Base-by-base conservation (phyloP, 2,888 invertebrate species). In the Andrena haemorrhoa region DNA sequence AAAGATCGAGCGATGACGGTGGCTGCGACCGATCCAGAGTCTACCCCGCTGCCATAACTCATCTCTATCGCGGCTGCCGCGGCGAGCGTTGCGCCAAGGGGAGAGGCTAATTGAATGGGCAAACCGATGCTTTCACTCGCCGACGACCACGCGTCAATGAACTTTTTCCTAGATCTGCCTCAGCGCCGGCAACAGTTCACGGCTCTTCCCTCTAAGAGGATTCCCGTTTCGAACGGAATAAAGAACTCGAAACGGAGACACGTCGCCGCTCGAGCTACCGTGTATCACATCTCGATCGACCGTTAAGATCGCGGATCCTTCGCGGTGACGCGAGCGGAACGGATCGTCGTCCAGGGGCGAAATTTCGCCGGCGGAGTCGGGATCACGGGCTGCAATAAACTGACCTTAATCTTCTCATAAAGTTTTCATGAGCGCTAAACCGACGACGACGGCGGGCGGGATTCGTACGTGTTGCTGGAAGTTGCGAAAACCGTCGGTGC, bases 361-460 rank as follows among this genome's bases (percentile, higher is more conserved):
- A 75, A 71, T 79, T 79, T 29, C 47, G 47, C n/a, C 31, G 63
- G 16, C 26, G 63, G 63, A 23, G 51, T 35, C 47, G 56, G 12
- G 12, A 56, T 56, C 26, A 35, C 47, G 71, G 66, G 56, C 51
- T 68, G 77, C 71, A 65, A 72, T 72, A 80, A 80, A 80, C 78
- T 77, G 78, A 68, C 72, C 78, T 77, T 72, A 77, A 80, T 80
- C 78, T 61, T 68, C 77, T 77, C 79, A 68, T 77, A 77, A 80
- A 80, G 79, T 80, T 80, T 72, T 77, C 79, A 72, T 63, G 71
- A 71, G 77, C 65, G 60, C 71, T 76, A 53, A 61, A 71, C 61
- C 63, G 26, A 12, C 68, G 31, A 35, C 65, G 23, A 8, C 61
- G 31, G 69, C 16, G 65, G 61, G 4, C 58, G 29, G 65, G 56